Percentiles rank a stretch among this genome's conserved stretches.
Evolutionary conservation across 2,113 vertebrate species (phyloP).

Genomic region (Tetrax tetrax): DNA sequence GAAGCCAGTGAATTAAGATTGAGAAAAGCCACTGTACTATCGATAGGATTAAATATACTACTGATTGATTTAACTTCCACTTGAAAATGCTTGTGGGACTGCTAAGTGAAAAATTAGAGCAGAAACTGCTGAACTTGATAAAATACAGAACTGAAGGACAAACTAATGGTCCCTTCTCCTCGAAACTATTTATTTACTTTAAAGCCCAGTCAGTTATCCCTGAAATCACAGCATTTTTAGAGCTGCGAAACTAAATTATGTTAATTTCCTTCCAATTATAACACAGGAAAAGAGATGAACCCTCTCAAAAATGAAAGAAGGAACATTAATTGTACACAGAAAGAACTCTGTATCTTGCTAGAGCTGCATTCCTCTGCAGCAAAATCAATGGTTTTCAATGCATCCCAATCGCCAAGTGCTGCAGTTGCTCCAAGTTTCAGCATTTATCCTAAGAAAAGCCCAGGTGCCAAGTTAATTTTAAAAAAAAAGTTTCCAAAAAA

Average conservation of each 20-base stretch:
- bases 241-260: not conserved
- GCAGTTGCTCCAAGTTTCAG: not conserved
- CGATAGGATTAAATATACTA: not conserved
- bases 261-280: not conserved
- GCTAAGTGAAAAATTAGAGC: not conserved
- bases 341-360: not conserved
- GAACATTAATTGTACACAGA: not conserved
- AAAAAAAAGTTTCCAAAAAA: not conserved
- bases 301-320: not conserved
- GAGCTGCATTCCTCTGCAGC: not conserved
- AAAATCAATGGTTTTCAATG: not conserved
- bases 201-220: not conserved
- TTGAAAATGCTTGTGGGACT: slow-evolving; percentile 1
- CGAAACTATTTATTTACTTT: not conserved
- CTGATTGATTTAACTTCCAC: not conserved
- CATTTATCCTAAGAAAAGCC: not conserved
- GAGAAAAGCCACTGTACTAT: not conserved
- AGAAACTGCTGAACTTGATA: not conserved
- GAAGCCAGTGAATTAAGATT: not conserved
- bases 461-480: slow-evolving; percentile 37
- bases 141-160: not conserved
- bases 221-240: not conserved
- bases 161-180: not conserved
- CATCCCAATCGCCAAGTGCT: not conserved
- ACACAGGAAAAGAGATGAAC: not conserved